Percentiles rank a stretch among this genome's conserved stretches.
phyloP scores from a whole-genome alignment of 2,888 invertebrate genomes.

The Ennomos quercinarius region DNA sequence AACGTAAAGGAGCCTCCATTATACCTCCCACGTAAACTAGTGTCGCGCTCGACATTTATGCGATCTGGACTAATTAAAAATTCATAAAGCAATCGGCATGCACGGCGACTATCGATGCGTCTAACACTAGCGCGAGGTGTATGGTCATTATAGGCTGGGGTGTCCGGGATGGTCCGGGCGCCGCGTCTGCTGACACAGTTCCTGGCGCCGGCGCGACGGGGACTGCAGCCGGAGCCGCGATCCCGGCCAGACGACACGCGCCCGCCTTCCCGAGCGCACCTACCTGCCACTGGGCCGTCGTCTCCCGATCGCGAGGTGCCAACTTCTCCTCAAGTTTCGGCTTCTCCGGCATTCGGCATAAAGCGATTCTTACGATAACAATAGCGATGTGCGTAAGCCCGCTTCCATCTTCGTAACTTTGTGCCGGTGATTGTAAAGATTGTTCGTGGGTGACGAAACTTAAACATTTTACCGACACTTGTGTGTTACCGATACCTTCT shows the following conservation, averaged over 20 bases:
- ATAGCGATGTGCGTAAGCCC: constrained; percentile 70
- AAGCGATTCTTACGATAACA: constrained; percentile 67
- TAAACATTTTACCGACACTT: constrained; percentile 33
- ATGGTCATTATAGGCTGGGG: constrained; percentile 64
- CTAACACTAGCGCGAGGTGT: constrained; percentile 17
- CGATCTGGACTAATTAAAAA: constrained; percentile 21
- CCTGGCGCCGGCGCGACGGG: constrained; percentile 83
- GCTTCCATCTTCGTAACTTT: constrained; percentile 60
- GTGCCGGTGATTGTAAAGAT: constrained; percentile 66
- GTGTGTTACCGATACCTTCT: constrained; percentile 25
- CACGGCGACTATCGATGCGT: constrained; percentile 23
- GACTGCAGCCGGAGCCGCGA: constrained; percentile 61
- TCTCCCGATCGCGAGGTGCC: constrained; percentile 38
- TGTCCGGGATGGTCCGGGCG: constrained; percentile 66
- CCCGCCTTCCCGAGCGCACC: constrained; percentile 65
- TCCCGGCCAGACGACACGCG: constrained; percentile 81
- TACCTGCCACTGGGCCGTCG: constrained; percentile 57
- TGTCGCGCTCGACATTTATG: not conserved
- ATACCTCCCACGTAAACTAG: no score
- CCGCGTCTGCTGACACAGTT: constrained; percentile 80
- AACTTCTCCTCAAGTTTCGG: constrained; percentile 47
- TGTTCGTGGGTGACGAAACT: constrained; percentile 52
- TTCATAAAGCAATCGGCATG: constrained; percentile 21
- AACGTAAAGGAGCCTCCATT: no score
- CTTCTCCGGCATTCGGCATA: constrained; percentile 45